Evolutionary conservation across 1,140 invertebrate genomes (phyloP).

Genomic region (Dryas iulia): DNA sequence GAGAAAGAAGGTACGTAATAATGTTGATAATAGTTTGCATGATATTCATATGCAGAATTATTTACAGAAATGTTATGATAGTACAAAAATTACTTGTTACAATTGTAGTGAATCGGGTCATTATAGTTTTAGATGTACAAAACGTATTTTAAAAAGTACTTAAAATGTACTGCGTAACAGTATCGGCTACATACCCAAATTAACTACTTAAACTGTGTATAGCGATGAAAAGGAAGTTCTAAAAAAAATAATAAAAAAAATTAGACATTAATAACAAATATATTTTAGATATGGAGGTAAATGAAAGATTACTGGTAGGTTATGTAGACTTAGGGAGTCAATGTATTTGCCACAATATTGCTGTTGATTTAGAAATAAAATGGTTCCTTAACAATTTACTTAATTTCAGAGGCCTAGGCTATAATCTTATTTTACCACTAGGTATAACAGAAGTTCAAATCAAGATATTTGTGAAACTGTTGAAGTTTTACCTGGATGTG

Average conservation of each 20-base stretch:
- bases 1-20: not conserved
- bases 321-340: constrained; percentile 27
- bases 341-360: constrained; percentile 6
- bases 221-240: constrained; percentile 5
- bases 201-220: not conserved
- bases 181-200: not conserved
- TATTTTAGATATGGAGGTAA: constrained; percentile 9
- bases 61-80: constrained; percentile 45
- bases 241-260: not conserved
- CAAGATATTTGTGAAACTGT: constrained; percentile 7
- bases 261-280: constrained; percentile 12
- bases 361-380: not conserved
- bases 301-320: not conserved
- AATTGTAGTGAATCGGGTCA: not conserved
- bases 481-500: not conserved
- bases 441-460: not conserved
- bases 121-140: not conserved
- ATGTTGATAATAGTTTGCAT: not conserved
- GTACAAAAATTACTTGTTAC: too few relatives aligned
- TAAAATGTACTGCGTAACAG: not conserved
- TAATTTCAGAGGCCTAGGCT: constrained; percentile 12
- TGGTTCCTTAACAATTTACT: constrained; percentile 8
- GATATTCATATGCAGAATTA: constrained; percentile 22
- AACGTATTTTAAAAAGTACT: not conserved
- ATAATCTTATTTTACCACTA: too few relatives aligned